Evolutionary conservation across 2,113 vertebrate species (phyloP).

Genomic region (Phyllostomus discolor): DNA sequence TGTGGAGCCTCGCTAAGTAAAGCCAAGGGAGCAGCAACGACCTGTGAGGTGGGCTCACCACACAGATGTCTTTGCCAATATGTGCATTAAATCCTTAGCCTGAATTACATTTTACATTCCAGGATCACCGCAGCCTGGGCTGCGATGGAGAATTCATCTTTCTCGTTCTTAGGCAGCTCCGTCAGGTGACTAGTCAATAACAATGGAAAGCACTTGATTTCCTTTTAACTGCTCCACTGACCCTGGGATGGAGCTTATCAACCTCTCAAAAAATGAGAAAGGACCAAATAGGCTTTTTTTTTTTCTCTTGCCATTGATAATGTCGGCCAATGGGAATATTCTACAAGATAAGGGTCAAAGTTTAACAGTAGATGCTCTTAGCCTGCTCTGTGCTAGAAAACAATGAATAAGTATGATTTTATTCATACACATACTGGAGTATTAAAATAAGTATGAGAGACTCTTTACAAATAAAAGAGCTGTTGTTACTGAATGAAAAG

Average conservation of each 20-base stretch:
- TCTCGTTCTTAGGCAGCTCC: slow-evolving; percentile 59
- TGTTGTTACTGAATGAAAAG: neutral
- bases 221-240: slow-evolving; percentile 44
- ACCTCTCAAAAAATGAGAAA: slow-evolving; percentile 48
- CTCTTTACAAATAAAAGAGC: neutral
- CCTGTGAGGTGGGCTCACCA: slow-evolving; percentile 50
- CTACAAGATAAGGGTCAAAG: slow-evolving; percentile 35
- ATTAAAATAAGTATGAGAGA: neutral
- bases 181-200: slow-evolving; percentile 70
- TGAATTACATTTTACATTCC: slow-evolving; percentile 63
- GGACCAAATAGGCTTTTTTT: neutral
- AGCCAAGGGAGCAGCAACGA: slow-evolving; percentile 65
- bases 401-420: neutral
- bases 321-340: neutral
- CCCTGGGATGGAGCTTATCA: slow-evolving; percentile 43
- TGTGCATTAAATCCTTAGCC: slow-evolving; percentile 72
- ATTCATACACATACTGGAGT: neutral
- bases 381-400: neutral
- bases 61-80: slow-evolving; percentile 68
- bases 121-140: slow-evolving; percentile 70
- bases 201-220: slow-evolving; percentile 65
- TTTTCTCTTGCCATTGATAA: slow-evolving; percentile 29
- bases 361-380: slow-evolving; percentile 31
- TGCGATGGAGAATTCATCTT: slow-evolving; percentile 67
- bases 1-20: slow-evolving; percentile 57